Conservation (phyloP, 2,797 vertebrate genomes). For the Pseudochaenichthys georgianus region DNA sequence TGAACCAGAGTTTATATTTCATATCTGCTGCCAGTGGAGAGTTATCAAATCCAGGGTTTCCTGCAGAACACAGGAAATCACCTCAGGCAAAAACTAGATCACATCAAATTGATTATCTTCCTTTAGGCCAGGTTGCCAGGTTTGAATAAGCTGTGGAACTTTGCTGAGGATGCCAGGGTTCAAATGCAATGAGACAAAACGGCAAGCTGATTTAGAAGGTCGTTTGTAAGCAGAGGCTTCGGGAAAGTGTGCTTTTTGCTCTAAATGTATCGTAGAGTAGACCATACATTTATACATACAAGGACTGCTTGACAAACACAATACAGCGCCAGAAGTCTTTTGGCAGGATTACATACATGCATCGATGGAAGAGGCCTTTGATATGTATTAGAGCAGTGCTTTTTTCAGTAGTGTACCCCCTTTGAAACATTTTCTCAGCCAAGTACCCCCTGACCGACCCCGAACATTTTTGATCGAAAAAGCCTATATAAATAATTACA, state of each 20-base stretch:
- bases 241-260: background rate
- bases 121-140: conserved; percentile 34
- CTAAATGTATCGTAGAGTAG: background rate
- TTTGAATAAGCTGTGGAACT: conserved; percentile 50
- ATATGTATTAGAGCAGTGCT: background rate
- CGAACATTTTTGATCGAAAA: too few species aligned
- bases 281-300: background rate
- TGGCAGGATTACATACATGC: background rate
- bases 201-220: background rate
- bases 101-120: conserved; percentile 28
- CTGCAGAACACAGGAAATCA: conserved; percentile 28
- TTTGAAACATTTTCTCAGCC: too few species aligned
- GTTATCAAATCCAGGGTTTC: conserved; percentile 29
- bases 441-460: too few species aligned
- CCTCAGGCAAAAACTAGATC: conserved; percentile 29
- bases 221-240: background rate
- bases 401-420: too few species aligned
- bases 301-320: background rate
- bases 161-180: conserved; percentile 25
- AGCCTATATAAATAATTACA: too few species aligned
- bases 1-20: conserved; percentile 45
- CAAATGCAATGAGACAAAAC: conserved; percentile 15
- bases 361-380: background rate
- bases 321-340: background rate
- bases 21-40: conserved; percentile 41